Evolutionary conservation across 1,140 invertebrate genomes (phyloP).

Genomic region (Papilio aristodemus): DNA sequence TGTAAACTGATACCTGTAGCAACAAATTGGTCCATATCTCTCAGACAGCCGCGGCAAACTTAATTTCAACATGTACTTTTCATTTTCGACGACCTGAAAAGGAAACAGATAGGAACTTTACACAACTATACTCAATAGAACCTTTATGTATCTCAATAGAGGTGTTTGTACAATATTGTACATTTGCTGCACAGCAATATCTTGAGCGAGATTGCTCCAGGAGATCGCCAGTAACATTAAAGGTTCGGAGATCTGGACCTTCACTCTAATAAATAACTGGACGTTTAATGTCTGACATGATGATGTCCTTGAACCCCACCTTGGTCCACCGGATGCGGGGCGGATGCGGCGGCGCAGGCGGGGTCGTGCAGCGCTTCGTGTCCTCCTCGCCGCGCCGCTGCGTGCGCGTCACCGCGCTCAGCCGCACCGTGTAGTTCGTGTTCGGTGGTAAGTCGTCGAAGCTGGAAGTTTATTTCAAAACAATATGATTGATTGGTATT

Average conservation of each 20-base stretch:
- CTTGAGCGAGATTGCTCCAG: too few relatives aligned
- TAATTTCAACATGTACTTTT: conserved; percentile 86
- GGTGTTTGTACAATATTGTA: too few relatives aligned
- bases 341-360: conserved; percentile 85
- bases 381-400: conserved; percentile 84
- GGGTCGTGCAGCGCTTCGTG: conserved; percentile 83
- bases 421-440: conserved; percentile 88
- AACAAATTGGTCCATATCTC: conserved; percentile 92
- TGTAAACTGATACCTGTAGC: conserved; percentile 87
- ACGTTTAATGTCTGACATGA: not conserved
- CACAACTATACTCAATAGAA: not conserved
- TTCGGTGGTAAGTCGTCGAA: conserved; percentile 87
- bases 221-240: too few relatives aligned
- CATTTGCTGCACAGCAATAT: too few relatives aligned
- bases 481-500: too few relatives aligned
- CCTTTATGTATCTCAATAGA: not conserved
- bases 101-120: not conserved
- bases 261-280: not conserved
- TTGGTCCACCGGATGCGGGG: conserved; percentile 86
- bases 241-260: not conserved
- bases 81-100: conserved; percentile 81
- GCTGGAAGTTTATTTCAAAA: conserved; percentile 45
- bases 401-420: conserved; percentile 86
- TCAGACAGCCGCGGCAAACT: conserved; percentile 88
- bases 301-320: conserved; percentile 40